These are phyloP conservation scores for Coelinius sp. DNA, from an alignment of 2,888 invertebrate species.

Conservation along the genomic window DNA sequence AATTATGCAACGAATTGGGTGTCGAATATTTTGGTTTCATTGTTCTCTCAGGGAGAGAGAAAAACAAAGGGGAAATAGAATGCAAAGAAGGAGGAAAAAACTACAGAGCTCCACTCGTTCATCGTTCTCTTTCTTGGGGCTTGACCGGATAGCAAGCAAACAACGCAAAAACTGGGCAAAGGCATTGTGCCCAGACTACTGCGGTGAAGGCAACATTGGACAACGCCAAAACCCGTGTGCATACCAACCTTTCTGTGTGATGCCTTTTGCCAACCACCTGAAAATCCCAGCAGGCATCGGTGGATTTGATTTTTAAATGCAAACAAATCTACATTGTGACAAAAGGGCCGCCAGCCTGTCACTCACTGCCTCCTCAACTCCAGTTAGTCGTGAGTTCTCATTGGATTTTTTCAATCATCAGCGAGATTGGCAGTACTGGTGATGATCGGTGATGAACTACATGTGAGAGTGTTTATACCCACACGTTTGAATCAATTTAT, in stretches of 20 bases:
- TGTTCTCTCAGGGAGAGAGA: conserved; percentile 52
- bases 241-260: conserved; percentile 56
- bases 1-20: conserved; percentile 63
- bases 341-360: conserved; percentile 66
- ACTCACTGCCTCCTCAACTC: conserved; percentile 46
- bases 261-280: conserved; percentile 29
- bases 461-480: conserved; percentile 16
- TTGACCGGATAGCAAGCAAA: conserved; percentile 60
- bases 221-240: conserved; percentile 54
- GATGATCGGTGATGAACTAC: conserved; percentile 28
- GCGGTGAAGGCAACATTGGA: conserved; percentile 36
- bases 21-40: conserved; percentile 58
- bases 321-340: conserved; percentile 70
- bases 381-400: conserved; percentile 43
- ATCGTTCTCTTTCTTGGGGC: conserved; percentile 32
- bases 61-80: conserved; percentile 38
- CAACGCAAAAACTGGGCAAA: conserved; percentile 67
- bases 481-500: background rate
- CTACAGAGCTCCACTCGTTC: conserved; percentile 25
- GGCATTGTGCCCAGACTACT: conserved; percentile 61
- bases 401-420: conserved; percentile 60
- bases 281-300: conserved; percentile 45
- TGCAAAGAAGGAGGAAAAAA: conserved; percentile 24
- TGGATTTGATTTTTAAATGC: conserved; percentile 70
- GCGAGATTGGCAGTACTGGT: conserved; percentile 26